A percentile compares a stretch with the other conserved stretches of the same genome.
Evolutionary conservation across 1,140 invertebrate species (phyloP).

Genomic region (Drosophila pseudoobscura): DNA sequence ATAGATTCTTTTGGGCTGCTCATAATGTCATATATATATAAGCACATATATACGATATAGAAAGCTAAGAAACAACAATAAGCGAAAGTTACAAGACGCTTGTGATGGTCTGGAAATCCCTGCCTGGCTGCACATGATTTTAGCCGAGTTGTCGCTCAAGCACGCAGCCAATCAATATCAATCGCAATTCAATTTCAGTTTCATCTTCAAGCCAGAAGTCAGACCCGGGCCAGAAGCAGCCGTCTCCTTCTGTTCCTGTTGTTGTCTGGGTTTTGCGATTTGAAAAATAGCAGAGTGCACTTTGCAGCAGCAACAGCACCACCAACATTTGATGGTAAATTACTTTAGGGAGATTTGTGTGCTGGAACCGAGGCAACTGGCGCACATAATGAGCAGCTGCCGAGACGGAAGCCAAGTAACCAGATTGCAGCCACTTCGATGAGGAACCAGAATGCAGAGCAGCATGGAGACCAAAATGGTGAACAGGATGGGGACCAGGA

Average conservation of each 20-base stretch:
- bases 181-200: conserved; percentile 81
- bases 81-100: conserved; percentile 69
- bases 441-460: too few relatives aligned
- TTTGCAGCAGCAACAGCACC: conserved; percentile 43
- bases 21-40: conserved; percentile 38
- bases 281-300: conserved; percentile 77
- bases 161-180: conserved; percentile 80
- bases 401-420: conserved; percentile 2
- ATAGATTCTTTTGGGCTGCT: conserved; percentile 21
- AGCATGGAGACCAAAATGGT: too few relatives aligned
- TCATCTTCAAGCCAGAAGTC: conserved; percentile 75
- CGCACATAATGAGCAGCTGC: conserved; percentile 68
- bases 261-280: conserved; percentile 57
- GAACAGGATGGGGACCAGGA: too few relatives aligned
- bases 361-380: conserved; percentile 41
- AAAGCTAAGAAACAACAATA: conserved; percentile 48
- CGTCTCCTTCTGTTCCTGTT: conserved; percentile 6
- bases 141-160: conserved; percentile 74
- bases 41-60: conserved; percentile 1
- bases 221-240: conserved; percentile 14
- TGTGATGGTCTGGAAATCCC: conserved; percentile 49
- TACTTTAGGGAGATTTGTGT: conserved; percentile 74
- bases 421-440: conserved; percentile 18
- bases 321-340: conserved; percentile 66
- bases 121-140: conserved; percentile 65